A percentile compares a stretch with the other conserved stretches of the same genome.
These are phyloP conservation scores for Diaperis boleti DNA, from an alignment of 2,888 invertebrate species.

Conservation along the genomic window DNA sequence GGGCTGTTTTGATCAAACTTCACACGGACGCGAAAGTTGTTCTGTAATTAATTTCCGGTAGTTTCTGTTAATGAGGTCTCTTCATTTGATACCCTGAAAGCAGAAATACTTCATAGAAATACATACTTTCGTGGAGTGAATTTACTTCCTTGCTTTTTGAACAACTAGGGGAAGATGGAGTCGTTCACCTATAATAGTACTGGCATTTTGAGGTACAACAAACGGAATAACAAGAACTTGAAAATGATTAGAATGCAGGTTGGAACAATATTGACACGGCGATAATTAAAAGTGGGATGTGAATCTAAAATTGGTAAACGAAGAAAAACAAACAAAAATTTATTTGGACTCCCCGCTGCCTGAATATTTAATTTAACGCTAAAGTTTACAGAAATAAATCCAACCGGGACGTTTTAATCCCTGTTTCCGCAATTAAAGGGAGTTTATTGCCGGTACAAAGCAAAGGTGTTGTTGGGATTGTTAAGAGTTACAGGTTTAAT, in stretches of 20 bases:
- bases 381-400: slow-evolving; percentile 25
- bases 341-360: not conserved
- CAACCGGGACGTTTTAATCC: slow-evolving; percentile 9
- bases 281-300: slow-evolving; percentile 1
- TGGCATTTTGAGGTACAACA: too few relatives aligned
- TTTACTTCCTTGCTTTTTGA: not conserved
- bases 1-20: not conserved
- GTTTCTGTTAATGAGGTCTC: not conserved
- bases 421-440: slow-evolving; percentile 15
- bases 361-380: slow-evolving; percentile 11
- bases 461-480: slow-evolving; percentile 29
- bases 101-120: too few relatives aligned
- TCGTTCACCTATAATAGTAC: slow-evolving; percentile 15
- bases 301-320: slow-evolving; percentile 1
- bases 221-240: slow-evolving; percentile 16
- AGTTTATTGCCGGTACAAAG: slow-evolving; percentile 21
- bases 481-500: slow-evolving; percentile 29
- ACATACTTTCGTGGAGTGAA: not conserved
- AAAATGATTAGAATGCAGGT: not conserved
- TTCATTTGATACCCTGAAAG: too few relatives aligned
- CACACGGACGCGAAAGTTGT: not conserved
- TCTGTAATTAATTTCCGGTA: too few relatives aligned
- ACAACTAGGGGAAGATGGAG: slow-evolving; percentile 3
- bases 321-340: not conserved
- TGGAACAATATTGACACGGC: slow-evolving; percentile 11